phyloP scores from a whole-genome alignment of 2,797 vertebrate species.

The Nyctibius grandis region DNA sequence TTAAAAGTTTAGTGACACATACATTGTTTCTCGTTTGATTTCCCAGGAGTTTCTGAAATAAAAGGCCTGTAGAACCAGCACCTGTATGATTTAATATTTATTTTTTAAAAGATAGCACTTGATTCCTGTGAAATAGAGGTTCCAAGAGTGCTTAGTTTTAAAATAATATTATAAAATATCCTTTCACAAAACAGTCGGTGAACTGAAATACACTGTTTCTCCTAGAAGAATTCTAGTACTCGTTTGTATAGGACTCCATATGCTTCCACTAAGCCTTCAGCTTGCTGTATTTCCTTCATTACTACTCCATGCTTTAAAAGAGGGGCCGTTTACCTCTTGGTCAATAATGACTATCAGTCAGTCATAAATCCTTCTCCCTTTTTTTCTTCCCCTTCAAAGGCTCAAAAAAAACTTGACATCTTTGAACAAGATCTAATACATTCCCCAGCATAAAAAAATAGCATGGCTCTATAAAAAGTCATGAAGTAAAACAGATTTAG shows the following conservation, averaged over 20 bases:
- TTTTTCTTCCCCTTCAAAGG: background rate
- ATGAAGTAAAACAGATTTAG: background rate
- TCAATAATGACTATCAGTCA: background rate
- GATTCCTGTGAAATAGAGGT: background rate
- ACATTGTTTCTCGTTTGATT: background rate
- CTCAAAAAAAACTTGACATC: background rate
- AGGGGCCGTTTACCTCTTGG: background rate
- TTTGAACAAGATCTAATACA: background rate
- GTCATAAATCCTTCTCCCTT: background rate
- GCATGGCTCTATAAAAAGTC: background rate
- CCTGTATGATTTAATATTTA: background rate
- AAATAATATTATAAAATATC: background rate
- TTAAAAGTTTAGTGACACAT: background rate
- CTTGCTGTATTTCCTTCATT: background rate
- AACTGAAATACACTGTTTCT: background rate
- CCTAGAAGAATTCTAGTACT: background rate
- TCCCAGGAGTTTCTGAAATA: background rate
- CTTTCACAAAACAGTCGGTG: background rate
- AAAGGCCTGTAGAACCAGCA: background rate
- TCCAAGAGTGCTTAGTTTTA: background rate
- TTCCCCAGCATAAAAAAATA: accelerated
- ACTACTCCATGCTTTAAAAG: background rate
- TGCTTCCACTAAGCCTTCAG: background rate
- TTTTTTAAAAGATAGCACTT: background rate
- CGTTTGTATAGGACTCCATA: background rate